Conservation (phyloP, 2,888 invertebrate genomes). For the Stenurella melanura region DNA sequence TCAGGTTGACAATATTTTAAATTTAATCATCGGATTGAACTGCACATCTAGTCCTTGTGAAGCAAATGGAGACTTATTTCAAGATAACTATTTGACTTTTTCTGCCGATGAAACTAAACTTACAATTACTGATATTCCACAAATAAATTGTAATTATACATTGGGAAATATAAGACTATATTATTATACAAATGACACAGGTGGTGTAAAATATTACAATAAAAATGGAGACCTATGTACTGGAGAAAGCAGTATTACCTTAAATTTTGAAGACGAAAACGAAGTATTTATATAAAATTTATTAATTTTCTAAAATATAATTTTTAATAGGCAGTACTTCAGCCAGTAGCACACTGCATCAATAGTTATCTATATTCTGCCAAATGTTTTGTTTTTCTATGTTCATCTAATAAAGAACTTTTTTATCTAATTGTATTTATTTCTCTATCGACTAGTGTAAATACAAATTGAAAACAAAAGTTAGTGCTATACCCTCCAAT, state of each 20-base stretch:
- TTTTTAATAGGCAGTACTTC: too few species aligned
- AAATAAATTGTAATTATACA: constrained; percentile 45
- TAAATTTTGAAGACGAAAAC: background rate
- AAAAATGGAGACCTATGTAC: constrained; percentile 45
- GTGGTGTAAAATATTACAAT: constrained; percentile 23
- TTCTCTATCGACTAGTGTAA: too few species aligned
- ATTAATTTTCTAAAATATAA: too few species aligned
- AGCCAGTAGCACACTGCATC: too few species aligned
- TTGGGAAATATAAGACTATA: constrained; percentile 54
- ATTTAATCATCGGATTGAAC: constrained; percentile 55
- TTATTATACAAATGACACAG: constrained; percentile 43
- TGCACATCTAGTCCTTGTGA: constrained; percentile 47
- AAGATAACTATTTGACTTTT: constrained; percentile 52
- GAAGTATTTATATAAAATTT: background rate
- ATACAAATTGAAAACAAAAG: too few species aligned
- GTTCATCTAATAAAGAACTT: too few species aligned
- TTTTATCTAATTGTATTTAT: too few species aligned
- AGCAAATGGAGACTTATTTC: constrained; percentile 50
- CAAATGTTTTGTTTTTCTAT: too few species aligned
- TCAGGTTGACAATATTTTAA: constrained; percentile 48
- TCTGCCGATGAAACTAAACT: constrained; percentile 47
- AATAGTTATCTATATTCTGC: too few species aligned
- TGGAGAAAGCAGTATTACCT: constrained; percentile 17
- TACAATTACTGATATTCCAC: constrained; percentile 47
- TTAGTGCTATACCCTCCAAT: too few species aligned